Conservation (phyloP, 2,888 invertebrate species). For the Plagiodera versicolora region DNA sequence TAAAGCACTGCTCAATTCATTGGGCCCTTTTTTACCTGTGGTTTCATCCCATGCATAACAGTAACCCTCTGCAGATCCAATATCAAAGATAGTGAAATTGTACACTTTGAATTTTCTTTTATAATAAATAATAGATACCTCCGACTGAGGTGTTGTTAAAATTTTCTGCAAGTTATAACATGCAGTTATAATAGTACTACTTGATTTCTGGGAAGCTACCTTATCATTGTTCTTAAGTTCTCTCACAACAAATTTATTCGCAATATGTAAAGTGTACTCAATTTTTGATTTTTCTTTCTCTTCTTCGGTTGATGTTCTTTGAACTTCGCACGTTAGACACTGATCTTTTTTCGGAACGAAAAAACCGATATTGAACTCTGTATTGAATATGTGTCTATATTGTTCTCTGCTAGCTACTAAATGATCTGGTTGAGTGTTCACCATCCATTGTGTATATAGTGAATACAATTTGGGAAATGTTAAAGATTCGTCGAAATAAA, state of each 20-base stretch:
- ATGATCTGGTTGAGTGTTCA: not conserved
- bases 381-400: not conserved
- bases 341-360: not conserved
- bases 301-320: not conserved
- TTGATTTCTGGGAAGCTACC: not conserved
- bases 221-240: not conserved
- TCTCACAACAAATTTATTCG: not conserved
- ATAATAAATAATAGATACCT: slow-evolving; percentile 1
- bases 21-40: not conserved
- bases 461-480: slow-evolving; percentile 1
- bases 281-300: not conserved
- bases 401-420: not conserved
- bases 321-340: not conserved
- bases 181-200: not conserved
- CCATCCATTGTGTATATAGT: not conserved
- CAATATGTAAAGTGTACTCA: not conserved
- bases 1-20: slow-evolving; percentile 2
- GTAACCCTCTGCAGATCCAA: not conserved
- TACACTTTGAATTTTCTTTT: not conserved
- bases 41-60: slow-evolving; percentile 1
- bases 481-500: not conserved
- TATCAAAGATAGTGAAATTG: not conserved
- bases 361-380: not conserved
- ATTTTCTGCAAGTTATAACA: not conserved
- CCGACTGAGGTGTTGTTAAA: not conserved